Evolutionary conservation across 2,797 vertebrate species (phyloP).

Genomic region (Takifugu ocellatus): DNA sequence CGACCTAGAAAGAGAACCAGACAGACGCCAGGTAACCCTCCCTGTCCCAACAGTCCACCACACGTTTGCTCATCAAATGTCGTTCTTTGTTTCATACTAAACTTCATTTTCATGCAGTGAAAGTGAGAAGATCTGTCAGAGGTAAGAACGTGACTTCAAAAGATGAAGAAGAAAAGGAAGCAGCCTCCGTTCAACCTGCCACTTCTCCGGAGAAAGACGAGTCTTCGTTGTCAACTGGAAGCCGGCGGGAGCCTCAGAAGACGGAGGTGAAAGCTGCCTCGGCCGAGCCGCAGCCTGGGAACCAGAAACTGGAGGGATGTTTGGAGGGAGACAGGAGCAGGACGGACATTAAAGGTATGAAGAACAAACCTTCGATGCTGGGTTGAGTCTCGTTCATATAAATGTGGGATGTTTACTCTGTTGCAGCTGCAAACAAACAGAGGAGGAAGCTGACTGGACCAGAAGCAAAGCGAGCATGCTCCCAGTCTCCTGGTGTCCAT

Average conservation of each 20-base stretch:
- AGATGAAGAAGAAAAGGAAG: constrained; percentile 1
- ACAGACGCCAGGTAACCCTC: constrained; percentile 47
- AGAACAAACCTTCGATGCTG: neutral
- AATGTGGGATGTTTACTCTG: neutral
- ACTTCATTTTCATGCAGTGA: neutral
- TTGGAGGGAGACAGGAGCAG: constrained; percentile 6
- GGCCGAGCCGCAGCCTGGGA: constrained; percentile 1
- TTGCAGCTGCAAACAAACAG: constrained; percentile 29
- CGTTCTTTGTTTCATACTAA: neutral
- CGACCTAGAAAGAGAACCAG: constrained; percentile 43
- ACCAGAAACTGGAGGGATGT: neutral
- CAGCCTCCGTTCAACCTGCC: neutral
- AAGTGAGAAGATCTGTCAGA: constrained; percentile 53
- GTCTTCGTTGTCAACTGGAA: neutral
- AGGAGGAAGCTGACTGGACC: constrained; percentile 5
- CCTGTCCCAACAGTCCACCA: neutral
- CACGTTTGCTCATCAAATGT: neutral
- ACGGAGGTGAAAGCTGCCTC: constrained; percentile 11
- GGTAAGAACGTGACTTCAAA: constrained; percentile 3
- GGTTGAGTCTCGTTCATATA: neutral
- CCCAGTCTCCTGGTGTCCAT: constrained; percentile 25
- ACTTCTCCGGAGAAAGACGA: constrained; percentile 5
- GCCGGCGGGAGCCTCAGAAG: constrained; percentile 8
- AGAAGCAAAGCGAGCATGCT: constrained; percentile 35
- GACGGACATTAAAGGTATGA: constrained; percentile 19